Conservation (phyloP, 2,888 invertebrate genomes). For the Chydorus sphaericus region DNA sequence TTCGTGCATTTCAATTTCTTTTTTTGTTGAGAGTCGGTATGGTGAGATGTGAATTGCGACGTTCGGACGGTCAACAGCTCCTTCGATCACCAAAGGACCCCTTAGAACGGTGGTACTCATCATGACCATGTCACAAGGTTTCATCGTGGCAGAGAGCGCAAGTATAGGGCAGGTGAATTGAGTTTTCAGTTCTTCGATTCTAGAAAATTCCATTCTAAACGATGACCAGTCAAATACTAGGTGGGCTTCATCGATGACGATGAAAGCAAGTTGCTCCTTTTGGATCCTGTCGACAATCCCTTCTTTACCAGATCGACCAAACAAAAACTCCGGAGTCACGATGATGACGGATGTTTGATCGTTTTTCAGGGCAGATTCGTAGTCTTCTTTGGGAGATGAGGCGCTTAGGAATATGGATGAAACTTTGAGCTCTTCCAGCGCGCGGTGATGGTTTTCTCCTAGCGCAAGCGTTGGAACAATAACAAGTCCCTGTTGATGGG, state of each 20-base stretch:
- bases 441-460: background rate
- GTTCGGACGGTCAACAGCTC: background rate
- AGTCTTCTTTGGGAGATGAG: background rate
- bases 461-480: background rate
- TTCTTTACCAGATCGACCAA: background rate
- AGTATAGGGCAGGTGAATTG: background rate
- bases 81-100: background rate
- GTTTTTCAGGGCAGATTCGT: background rate
- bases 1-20: no score
- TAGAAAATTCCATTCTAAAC: background rate
- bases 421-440: background rate
- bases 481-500: background rate
- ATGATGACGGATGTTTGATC: background rate
- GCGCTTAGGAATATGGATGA: background rate
- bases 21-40: background rate
- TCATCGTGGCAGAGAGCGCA: background rate
- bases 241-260: background rate
- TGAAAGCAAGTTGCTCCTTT: background rate
- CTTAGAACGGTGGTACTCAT: background rate
- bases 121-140: background rate
- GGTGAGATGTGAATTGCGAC: background rate
- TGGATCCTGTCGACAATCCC: background rate
- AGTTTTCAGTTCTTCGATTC: background rate
- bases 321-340: background rate
- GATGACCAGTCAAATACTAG: background rate